Base-by-base conservation (phyloP, 2,797 vertebrate species). In the Phataginus tetradactyla region DNA sequence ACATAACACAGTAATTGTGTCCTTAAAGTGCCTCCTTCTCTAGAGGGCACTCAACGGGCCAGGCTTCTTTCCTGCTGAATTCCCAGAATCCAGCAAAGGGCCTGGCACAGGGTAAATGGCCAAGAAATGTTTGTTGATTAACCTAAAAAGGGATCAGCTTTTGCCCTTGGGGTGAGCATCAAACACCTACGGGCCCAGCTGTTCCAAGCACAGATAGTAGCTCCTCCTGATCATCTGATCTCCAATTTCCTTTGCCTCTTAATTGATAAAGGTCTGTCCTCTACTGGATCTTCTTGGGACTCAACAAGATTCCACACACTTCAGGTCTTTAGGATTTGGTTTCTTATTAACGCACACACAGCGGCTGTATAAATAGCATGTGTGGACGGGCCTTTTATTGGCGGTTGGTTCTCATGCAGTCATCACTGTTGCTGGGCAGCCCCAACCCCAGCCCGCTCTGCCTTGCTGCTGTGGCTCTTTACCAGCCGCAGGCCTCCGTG, bases 1-100 rank as follows among this genome's bases (percentile, higher is more conserved):
- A 83, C 51, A 51, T 83, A 90, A 97, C 37, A 37, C 69, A 66
- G 81, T 23, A 29, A 77, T 7, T 75, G 77, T 63, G 96, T 77
- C 95, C 71, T 94, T 89, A 37, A 53, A 93, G 93, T 32, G 79
- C 61, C 89, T 86, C 61, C 90, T 63, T 95, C 93, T 88, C 75
- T 69, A 85, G 77, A 93, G 84, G 89, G 91, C 93, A 91, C 86
- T 42, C 90, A 69, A 39, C 25, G 20, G 39, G 61, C 68, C n/a
- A 75, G 93, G 88, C 85, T 89, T 81, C 91, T 96, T 95, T 80
- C 84, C 91, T 75, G 68, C 18, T 32, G 37, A 49, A 69, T 80
- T 92, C 86, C 85, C 90, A 95, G 91, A 93, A 96, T 57, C 53
- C n/a, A 29, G 59, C 86, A 71, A 66, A 91, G 64, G 69, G 86